Evolutionary conservation across 2,113 vertebrate species (phyloP), one percentile per base, ranked within the genome.

Genomic region (Galemys pyrenaicus): DNA sequence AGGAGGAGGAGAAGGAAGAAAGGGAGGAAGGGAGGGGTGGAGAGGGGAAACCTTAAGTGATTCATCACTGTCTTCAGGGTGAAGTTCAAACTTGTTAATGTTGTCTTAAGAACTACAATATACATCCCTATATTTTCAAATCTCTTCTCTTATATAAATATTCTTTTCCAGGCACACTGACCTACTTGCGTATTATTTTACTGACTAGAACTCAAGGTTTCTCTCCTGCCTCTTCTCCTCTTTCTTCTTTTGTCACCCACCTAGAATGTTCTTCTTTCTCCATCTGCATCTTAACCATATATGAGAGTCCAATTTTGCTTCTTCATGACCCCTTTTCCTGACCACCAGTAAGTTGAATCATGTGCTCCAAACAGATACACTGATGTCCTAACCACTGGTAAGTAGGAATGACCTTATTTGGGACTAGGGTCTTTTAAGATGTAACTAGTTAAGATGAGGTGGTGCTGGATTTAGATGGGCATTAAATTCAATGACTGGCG

Each of bases 41-140:
- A n/a, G n/a, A 30, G 41, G 79, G 16, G 15, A 64, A 39, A 30
- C 4, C 9, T 19, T 32, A 26, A 78, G 56, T 35, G 32, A 92
- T 35, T 79, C 58, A 78, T 16, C 44, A 58, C 54, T 79, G 67
- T 19, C 64, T 62, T 0, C 56, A 58, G 44, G 9, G 22, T 19
- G 44, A 65, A 80, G 49, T 73, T 24, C 39, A 51, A 81, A 65
- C 19, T 78, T 56, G 39, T 78, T 62, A 81, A 44, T 46, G 10
- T 28, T 11, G 86, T 84, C 78, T 73, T 89, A 93, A 64, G 30
- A 16, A 8, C 78, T 89, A 24, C 62, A 94, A 58, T 37, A 78
- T 60, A 26, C 46, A 81, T 67, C n/a, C 44, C 24, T 74, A 68
- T 37, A 70, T 89, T 95, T 89, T 92, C 37, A 84, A 89, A 79